Conservation (phyloP, 2,888 invertebrate genomes). For the Pomacea canaliculata region DNA sequence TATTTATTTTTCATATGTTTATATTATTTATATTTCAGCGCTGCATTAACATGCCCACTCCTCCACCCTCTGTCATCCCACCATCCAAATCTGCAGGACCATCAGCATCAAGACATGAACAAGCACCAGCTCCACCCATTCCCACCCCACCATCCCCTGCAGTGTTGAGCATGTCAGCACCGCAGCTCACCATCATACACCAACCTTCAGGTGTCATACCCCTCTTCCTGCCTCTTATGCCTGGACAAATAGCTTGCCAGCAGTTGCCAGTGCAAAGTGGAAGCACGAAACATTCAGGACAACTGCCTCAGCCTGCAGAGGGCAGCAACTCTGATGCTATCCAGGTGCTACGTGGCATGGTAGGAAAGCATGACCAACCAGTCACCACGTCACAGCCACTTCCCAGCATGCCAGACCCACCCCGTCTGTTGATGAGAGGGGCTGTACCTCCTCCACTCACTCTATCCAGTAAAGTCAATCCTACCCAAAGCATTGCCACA, state of each 20-base stretch:
- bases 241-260: too few relatives aligned
- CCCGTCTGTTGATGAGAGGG: slow-evolving; percentile 4
- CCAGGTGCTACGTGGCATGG: slow-evolving; percentile 1
- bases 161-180: neutral
- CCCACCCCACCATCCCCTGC: neutral
- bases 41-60: slow-evolving; percentile 7
- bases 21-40: slow-evolving; percentile 5
- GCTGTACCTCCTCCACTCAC: slow-evolving; percentile 9
- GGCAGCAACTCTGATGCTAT: slow-evolving; percentile 2
- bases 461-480: neutral
- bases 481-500: neutral
- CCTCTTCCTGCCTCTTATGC: too few relatives aligned
- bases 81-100: neutral
- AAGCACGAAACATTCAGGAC: neutral
- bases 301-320: neutral
- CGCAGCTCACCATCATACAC: neutral
- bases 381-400: neutral
- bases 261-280: neutral
- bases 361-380: neutral
- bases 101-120: too few relatives aligned
- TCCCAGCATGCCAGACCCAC: neutral
- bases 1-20: too few relatives aligned
- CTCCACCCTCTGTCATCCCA: neutral
- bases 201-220: too few relatives aligned
- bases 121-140: too few relatives aligned